A percentile compares a stretch with the other conserved stretches of the same genome.
phyloP scores from a whole-genome alignment of 2,888 invertebrate species.

The Nymphalis c-album region DNA sequence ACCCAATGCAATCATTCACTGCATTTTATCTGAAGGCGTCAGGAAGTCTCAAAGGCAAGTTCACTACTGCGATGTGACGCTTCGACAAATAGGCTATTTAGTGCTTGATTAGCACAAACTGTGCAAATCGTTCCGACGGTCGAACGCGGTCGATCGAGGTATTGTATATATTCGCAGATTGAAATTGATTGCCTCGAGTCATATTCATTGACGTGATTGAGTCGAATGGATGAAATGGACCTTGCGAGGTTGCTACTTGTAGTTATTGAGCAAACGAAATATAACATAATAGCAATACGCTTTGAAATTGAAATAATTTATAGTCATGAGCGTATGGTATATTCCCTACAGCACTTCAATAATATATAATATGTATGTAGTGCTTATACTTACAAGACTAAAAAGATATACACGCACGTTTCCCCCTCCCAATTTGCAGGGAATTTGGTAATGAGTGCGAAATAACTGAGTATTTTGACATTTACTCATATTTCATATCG shows the following conservation, averaged over 20 bases:
- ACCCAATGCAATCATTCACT: slow-evolving; percentile 31
- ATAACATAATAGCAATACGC: slow-evolving; percentile 30
- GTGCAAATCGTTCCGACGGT: slow-evolving; percentile 65
- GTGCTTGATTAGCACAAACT: slow-evolving; percentile 78
- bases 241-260: slow-evolving; percentile 59
- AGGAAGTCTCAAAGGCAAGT: slow-evolving; percentile 48
- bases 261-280: slow-evolving; percentile 49
- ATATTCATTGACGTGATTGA: slow-evolving; percentile 73
- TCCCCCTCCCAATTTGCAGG: too few relatives aligned
- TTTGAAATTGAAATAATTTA: slow-evolving; percentile 22
- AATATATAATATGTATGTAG: background rate
- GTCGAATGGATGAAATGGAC: slow-evolving; percentile 67
- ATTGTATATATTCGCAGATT: slow-evolving; percentile 47
- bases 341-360: background rate
- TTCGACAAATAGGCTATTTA: slow-evolving; percentile 70
- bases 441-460: too few relatives aligned
- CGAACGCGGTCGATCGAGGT: slow-evolving; percentile 39
- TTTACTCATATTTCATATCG: too few relatives aligned
- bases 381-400: too few relatives aligned
- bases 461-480: too few relatives aligned
- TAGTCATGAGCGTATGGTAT: slow-evolving; percentile 9
- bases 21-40: slow-evolving; percentile 35
- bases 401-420: too few relatives aligned
- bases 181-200: slow-evolving; percentile 70
- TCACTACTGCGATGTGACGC: slow-evolving; percentile 60